Evolutionary conservation across 1,140 invertebrate species (phyloP).

Genomic region (Halictus rubicundus): DNA sequence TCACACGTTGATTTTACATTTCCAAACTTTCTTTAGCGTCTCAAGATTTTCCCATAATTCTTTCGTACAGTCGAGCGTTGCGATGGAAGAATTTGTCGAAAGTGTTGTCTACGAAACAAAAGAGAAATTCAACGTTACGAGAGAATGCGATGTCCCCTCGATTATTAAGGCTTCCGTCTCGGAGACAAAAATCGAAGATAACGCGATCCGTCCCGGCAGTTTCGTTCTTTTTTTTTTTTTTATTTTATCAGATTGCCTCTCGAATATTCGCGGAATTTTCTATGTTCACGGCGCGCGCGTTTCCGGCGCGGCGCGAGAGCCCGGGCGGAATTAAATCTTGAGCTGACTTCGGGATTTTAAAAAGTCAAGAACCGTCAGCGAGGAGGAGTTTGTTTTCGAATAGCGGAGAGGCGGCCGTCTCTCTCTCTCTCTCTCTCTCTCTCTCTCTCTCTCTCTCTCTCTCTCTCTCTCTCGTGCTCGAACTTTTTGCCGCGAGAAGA

Average conservation of each 20-base stretch:
- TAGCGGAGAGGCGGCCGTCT: background rate
- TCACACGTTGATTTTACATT: no score
- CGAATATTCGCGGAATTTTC: background rate
- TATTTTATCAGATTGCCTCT: background rate
- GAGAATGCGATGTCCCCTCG: no score
- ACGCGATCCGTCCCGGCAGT: no score
- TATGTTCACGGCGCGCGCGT: background rate
- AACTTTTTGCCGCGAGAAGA: constrained; percentile 13
- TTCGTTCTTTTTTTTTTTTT: no score
- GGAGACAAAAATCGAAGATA: background rate
- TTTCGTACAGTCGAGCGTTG: no score
- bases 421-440: background rate
- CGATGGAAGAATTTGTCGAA: no score
- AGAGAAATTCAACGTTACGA: no score
- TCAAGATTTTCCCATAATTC: no score
- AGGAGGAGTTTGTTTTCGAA: constrained; percentile 38
- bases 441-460: no score
- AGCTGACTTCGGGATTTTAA: background rate
- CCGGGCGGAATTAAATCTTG: constrained; percentile 13
- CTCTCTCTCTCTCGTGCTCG: background rate
- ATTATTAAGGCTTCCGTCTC: no score
- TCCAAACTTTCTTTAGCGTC: no score
- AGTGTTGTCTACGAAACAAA: no score
- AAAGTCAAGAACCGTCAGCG: background rate
- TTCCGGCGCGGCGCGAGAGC: background rate